Evolutionary conservation across 2,888 invertebrate species (phyloP).

Genomic region (Synanthedon myopaeformis): DNA sequence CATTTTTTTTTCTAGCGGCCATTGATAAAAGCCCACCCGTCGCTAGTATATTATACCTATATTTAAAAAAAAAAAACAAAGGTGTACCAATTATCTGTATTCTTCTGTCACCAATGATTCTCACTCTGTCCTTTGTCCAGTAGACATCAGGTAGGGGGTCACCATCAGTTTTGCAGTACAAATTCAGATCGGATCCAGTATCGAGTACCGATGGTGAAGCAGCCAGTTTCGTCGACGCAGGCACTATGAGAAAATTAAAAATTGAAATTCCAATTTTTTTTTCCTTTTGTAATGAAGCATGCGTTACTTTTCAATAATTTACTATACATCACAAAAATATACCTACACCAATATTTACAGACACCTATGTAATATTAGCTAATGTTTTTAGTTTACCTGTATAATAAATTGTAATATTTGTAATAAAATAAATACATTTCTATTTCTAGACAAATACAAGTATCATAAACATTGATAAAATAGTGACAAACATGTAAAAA

Average conservation of each 20-base stretch:
- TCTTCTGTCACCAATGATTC: conserved; percentile 66
- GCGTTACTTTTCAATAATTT: conserved; percentile 1
- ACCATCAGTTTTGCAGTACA: conserved; percentile 83
- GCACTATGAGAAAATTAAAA: conserved; percentile 48
- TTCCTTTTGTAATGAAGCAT: background rate
- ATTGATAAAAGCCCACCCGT: too few relatives aligned
- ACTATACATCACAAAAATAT: background rate
- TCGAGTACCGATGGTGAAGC: conserved; percentile 65
- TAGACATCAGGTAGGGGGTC: conserved; percentile 80
- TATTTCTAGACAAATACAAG: too few relatives aligned
- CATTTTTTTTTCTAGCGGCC: too few relatives aligned
- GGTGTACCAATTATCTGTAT: conserved; percentile 74
- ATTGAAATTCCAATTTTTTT: conserved; percentile 3
- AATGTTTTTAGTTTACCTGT: too few relatives aligned
- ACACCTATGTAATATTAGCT: too few relatives aligned
- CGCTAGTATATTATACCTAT: too few relatives aligned
- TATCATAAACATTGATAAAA: too few relatives aligned
- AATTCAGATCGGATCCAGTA: conserved; percentile 75
- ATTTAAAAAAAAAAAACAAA: background rate
- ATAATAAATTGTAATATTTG: too few relatives aligned
- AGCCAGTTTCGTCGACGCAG: conserved; percentile 75
- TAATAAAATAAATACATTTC: too few relatives aligned
- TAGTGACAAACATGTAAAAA: too few relatives aligned
- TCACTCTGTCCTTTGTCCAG: conserved; percentile 84
- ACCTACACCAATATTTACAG: too few relatives aligned